A percentile compares a stretch with the other conserved stretches of the same genome.
phyloP scores from a whole-genome alignment of 2,113 vertebrate genomes.

The Pagrus major region DNA sequence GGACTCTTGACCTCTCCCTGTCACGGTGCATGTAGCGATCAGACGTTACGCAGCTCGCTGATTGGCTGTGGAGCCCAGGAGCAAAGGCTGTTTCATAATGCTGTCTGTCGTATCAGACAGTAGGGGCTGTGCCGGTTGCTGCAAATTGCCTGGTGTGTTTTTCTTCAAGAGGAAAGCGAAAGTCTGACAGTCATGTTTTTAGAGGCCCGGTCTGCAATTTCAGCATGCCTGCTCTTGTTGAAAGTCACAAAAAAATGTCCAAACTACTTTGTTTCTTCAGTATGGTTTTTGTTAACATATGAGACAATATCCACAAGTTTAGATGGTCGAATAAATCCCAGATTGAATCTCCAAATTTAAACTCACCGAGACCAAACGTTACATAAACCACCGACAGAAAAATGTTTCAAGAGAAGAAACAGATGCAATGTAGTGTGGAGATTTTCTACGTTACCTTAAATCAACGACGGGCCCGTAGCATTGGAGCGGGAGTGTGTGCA shows the following conservation, averaged over 20 bases:
- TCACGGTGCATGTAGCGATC: constrained; percentile 69
- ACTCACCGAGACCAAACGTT: constrained; percentile 33
- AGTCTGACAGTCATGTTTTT: constrained; percentile 24
- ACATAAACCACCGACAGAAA: constrained; percentile 46
- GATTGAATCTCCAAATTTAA: constrained; percentile 53
- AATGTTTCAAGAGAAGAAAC: constrained; percentile 44
- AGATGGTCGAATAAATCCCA: constrained; percentile 24
- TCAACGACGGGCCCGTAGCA: constrained; percentile 82
- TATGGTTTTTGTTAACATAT: constrained; percentile 6
- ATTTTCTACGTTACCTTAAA: constrained; percentile 83
- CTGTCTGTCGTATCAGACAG: constrained; percentile 36
- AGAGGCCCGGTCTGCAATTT: constrained; percentile 21
- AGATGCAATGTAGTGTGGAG: constrained; percentile 65
- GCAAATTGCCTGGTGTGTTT: constrained; percentile 46
- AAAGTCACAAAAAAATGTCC: constrained; percentile 16
- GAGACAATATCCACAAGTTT: constrained; percentile 10
- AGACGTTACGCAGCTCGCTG: constrained; percentile 40
- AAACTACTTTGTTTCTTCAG: background rate
- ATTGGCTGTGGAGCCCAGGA: constrained; percentile 50
- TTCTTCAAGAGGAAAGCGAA: constrained; percentile 23
- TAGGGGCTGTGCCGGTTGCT: constrained; percentile 25
- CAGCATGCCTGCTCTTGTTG: background rate
- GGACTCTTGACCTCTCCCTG: constrained; percentile 77
- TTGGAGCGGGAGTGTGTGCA: constrained; percentile 83
- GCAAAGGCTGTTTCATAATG: constrained; percentile 60